Evolutionary conservation across 2,888 invertebrate genomes (phyloP), one percentile per base, ranked within the genome.

Genomic region (Eristalis tenax): DNA sequence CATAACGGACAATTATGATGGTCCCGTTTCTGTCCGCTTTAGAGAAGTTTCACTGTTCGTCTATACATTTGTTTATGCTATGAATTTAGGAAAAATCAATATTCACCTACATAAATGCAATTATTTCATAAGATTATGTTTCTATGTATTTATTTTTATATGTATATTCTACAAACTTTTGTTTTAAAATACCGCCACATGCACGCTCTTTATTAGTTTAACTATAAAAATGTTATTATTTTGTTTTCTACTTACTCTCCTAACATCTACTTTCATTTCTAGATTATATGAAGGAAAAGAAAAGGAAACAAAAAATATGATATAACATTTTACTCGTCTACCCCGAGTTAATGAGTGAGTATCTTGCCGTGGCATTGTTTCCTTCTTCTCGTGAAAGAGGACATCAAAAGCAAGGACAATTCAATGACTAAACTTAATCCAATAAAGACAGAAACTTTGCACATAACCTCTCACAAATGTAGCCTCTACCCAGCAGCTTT

Each of bases 391-490:
- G 5, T 38, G 28, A 57, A 61, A 26, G 68, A 57, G 63, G 59
- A 70, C 76, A 71, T 71, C 70, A 76, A 66, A 76, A 65, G 35
- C 83, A 87, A 80, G 83, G 83, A 83, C 71, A 87, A 64, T 23
- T 68, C 68, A 87, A 87, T 73, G 79, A 80, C 83, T 79, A 73
- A 87, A 87, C 75, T 76, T 83, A 79, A 87, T 79, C 73, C 76
- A 87, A 80, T 80, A 83, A 73, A 69, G 69, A 73, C 76, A 76
- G 83, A 79, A 83, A 79, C 83, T 76, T 79, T 64, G 61, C 56
- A 71, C 71, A 64, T 38, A 71, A 75, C 18, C 40, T 26, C 35
- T 43, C 43, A 15, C 28, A 68, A 74, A 4, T 28, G 57, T 66
- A 35, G 23, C 61, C n/a, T 68, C 23, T 15, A 35, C 28, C 40